Base-by-base conservation (phyloP, 2,888 invertebrate species). In the Oligia fasciuncula region DNA sequence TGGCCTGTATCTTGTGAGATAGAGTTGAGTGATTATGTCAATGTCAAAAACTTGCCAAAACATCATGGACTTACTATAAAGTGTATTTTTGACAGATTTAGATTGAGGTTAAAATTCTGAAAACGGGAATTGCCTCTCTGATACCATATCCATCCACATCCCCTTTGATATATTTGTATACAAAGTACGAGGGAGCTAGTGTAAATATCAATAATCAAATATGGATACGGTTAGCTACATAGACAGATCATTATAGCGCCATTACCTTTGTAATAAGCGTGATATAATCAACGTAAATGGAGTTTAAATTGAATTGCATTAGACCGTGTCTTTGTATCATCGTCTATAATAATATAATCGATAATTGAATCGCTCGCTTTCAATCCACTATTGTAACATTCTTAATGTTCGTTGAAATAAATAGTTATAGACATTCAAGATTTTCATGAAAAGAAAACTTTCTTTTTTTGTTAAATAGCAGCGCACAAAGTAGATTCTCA, bases 261-360 rank as follows among this genome's bases (percentile, higher is more conserved):
- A 85, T 80, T 66, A 69, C 0, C 11, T 40, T 51, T 65, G 46
- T 63, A 69, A 73, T 82, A 43, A 35, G 23, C 43, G 17, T 51
- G 54, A 70, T 65, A 71, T 75, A 86, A 81, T 72, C 43, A 81
- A 74, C 57, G 65, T 69, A 54, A 74, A 83, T 82, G 60, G 54
- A 74, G 29, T 82, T 76, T 76, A 76, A 86, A 83, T 83, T 83
- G 69, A 73, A 82, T 86, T 82, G 17, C 71, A 71, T 71, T 85
- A 80, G 62, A n/a, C 66, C 63, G 51, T 14, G 40, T 62, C 67
- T 85, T 75, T 65, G 68, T 81, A 71, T 46, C 23, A 29, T 57
- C 35, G 62, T 13, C 14, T 40, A 17, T 65, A n/a, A 51, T 66
- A 65, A 69, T 62, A 49, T 60, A 54, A 81, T 70, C 60, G 57